Conservation (phyloP, 2,113 vertebrate genomes). For the Labeo catla region DNA sequence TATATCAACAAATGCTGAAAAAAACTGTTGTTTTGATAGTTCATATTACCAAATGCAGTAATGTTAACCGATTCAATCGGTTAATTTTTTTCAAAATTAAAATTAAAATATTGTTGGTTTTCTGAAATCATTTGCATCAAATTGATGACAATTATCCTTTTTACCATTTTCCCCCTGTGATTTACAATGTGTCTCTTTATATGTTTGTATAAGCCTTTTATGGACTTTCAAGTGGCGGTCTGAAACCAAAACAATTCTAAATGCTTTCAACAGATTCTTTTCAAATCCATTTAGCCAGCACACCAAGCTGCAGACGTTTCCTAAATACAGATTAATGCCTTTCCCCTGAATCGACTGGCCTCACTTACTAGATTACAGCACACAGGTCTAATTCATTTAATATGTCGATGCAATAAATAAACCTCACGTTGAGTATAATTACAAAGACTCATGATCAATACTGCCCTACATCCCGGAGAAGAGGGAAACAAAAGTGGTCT, state of each 20-base stretch:
- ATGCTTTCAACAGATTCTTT: slow-evolving; percentile 11
- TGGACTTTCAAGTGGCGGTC: background rate
- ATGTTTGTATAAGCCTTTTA: background rate
- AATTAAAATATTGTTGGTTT: background rate
- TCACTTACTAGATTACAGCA: slow-evolving; percentile 50
- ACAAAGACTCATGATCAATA: slow-evolving; percentile 36
- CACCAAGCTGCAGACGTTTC: slow-evolving; percentile 34
- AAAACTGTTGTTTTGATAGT: background rate
- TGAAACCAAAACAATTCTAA: slow-evolving; percentile 25
- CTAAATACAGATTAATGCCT: slow-evolving; percentile 38
- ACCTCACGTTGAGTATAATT: slow-evolving; percentile 34
- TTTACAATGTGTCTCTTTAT: slow-evolving; percentile 14
- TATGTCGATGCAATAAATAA: slow-evolving; percentile 51
- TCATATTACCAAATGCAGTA: background rate
- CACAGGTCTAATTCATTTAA: slow-evolving; percentile 48
- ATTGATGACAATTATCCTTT: background rate
- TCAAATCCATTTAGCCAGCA: slow-evolving; percentile 21
- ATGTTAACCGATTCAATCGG: background rate
- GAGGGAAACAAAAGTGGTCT: background rate
- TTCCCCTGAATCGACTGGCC: slow-evolving; percentile 25
- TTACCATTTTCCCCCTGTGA: background rate
- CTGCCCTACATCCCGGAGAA: slow-evolving; percentile 2
- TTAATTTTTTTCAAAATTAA: background rate
- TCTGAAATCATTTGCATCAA: background rate
- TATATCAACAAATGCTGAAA: background rate